These are phyloP conservation scores for Podocnemis expansa DNA, from an alignment of 2,113 vertebrate species.

Conservation along the genomic window DNA sequence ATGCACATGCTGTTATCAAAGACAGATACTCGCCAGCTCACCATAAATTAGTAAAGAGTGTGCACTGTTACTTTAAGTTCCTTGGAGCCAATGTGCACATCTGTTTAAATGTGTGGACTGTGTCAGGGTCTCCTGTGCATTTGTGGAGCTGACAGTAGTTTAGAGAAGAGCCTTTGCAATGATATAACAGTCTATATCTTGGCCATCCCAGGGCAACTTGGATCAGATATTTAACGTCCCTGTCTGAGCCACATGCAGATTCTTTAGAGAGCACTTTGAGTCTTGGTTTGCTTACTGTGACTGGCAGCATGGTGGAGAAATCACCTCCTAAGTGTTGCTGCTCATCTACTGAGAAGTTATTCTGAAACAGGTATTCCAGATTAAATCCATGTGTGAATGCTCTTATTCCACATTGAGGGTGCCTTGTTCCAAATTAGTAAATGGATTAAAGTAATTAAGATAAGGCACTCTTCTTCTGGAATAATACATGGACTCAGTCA, in stretches of 20 bases:
- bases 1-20: background rate
- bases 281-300: rapidly evolving
- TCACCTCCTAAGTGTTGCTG: background rate
- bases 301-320: background rate
- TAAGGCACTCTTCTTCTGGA: background rate
- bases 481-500: background rate
- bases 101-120: background rate
- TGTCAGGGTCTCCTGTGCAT: background rate
- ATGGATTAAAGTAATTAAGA: background rate
- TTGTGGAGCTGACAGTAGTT: rapidly evolving
- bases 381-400: background rate
- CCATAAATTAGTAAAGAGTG: background rate
- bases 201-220: rapidly evolving
- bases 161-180: rapidly evolving
- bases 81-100: background rate
- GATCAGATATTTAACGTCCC: background rate
- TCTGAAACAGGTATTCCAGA: background rate
- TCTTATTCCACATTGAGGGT: background rate
- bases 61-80: background rate
- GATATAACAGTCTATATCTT: rapidly evolving
- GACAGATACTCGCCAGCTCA: background rate
- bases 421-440: background rate
- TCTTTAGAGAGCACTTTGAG: background rate
- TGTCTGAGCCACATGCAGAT: background rate
- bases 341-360: background rate